Evolutionary conservation across 2,797 vertebrate genomes (phyloP).

Genomic region (Protonibea diacanthus): DNA sequence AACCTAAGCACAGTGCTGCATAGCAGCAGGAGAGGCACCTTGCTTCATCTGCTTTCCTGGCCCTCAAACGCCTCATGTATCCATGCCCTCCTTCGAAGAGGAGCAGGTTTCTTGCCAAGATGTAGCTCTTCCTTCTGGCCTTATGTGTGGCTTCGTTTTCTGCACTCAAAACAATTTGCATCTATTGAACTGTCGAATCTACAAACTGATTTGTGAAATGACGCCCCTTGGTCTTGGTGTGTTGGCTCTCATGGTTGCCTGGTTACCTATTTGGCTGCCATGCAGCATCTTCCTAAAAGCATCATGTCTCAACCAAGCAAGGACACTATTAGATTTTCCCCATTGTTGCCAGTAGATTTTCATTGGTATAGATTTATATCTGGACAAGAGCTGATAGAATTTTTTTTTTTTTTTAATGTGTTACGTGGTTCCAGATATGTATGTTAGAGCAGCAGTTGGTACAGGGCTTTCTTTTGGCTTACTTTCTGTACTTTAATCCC

Average conservation of each 20-base stretch:
- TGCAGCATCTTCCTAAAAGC: constrained; percentile 30
- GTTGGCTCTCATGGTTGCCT: constrained; percentile 10
- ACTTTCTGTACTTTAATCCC: constrained; percentile 10
- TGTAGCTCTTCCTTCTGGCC: constrained; percentile 54
- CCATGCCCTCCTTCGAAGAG: constrained; percentile 37
- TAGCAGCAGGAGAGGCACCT: constrained; percentile 64
- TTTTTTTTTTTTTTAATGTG: not conserved
- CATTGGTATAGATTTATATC: constrained; percentile 1
- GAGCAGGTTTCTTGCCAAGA: constrained; percentile 42
- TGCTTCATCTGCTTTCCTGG: constrained; percentile 55
- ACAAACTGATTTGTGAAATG: constrained; percentile 37
- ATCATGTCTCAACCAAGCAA: constrained; percentile 25
- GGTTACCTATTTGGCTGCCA: constrained; percentile 36
- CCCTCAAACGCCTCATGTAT: constrained; percentile 43
- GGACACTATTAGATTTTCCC: not conserved
- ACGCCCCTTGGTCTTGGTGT: constrained; percentile 16
- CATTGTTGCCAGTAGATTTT: constrained; percentile 13
- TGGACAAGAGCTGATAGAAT: not conserved
- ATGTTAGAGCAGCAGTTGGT: constrained; percentile 12
- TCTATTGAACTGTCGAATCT: constrained; percentile 54
- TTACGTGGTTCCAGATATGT: constrained; percentile 1
- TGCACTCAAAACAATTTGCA: constrained; percentile 43
- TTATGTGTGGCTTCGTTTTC: constrained; percentile 35
- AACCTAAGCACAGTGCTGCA: constrained; percentile 70
- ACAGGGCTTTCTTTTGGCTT: constrained; percentile 27